phyloP scores from a whole-genome alignment of 2,888 invertebrate genomes.

The Lottia scabra region DNA sequence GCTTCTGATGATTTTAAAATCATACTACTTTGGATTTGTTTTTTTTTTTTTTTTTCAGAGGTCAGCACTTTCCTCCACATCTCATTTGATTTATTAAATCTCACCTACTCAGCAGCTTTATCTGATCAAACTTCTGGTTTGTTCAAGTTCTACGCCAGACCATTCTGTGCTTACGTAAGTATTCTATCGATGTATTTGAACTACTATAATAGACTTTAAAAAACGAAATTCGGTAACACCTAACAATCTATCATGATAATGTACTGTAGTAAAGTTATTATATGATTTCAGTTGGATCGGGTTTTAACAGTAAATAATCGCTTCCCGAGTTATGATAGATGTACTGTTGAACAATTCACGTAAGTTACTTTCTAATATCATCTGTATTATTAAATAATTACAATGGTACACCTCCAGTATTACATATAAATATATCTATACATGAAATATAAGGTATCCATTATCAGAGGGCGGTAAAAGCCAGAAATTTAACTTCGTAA shows the following conservation, averaged over 20 bases:
- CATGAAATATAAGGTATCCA: too few relatives aligned
- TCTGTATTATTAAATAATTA: neutral
- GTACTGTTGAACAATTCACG: conserved; percentile 32
- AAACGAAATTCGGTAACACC: too few relatives aligned
- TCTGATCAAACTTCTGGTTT: conserved; percentile 27
- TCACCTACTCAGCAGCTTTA: conserved; percentile 34
- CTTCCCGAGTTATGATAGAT: conserved; percentile 30
- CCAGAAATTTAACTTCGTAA: too few relatives aligned
- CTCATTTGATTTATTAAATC: conserved; percentile 37
- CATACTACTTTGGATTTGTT: too few relatives aligned
- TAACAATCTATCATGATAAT: neutral
- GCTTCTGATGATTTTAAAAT: too few relatives aligned
- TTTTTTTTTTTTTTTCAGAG: neutral
- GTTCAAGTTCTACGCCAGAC: conserved; percentile 27
- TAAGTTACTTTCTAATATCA: conserved; percentile 5
- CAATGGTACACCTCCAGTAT: neutral
- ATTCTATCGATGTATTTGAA: neutral
- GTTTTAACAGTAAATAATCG: conserved; percentile 9
- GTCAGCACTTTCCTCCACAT: conserved; percentile 22
- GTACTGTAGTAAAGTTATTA: neutral
- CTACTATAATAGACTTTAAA: too few relatives aligned
- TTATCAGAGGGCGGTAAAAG: too few relatives aligned
- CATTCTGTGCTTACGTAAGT: conserved; percentile 44
- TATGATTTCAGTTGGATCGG: conserved; percentile 4
- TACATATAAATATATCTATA: too few relatives aligned